Conservation (phyloP, 2,888 invertebrate genomes). For the Heliconius erato region DNA sequence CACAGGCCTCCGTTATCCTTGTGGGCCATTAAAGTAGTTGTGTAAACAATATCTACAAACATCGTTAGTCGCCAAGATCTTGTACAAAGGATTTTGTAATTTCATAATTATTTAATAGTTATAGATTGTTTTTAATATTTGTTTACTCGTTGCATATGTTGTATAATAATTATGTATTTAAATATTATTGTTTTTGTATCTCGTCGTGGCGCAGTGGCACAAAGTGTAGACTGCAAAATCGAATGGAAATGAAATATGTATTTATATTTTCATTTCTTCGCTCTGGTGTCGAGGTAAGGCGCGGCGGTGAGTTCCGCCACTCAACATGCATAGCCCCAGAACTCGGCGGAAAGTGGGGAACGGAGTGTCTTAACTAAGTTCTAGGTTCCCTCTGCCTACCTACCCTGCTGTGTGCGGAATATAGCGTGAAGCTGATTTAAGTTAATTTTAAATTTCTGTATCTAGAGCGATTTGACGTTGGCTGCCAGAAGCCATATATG, state of each 20-base stretch:
- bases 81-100: constrained; percentile 34
- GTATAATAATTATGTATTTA: background rate
- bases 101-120: constrained; percentile 2
- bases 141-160: background rate
- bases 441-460: background rate
- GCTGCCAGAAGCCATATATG: background rate
- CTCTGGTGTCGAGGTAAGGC: no score
- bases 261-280: no score
- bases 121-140: background rate
- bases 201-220: no score
- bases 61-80: constrained; percentile 30
- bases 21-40: constrained; percentile 34
- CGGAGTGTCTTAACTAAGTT: no score
- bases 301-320: no score
- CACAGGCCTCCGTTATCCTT: constrained; percentile 56
- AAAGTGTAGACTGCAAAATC: no score
- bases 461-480: background rate
- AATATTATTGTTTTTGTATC: background rate
- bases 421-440: no score
- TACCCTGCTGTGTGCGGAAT: no score
- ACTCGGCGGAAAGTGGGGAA: no score
- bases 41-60: constrained; percentile 39
- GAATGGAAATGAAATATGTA: no score
- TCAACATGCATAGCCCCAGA: no score
- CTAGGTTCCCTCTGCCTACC: no score